phyloP scores from a whole-genome alignment of 2,888 invertebrate genomes.

The Chymomyza fuscimana region DNA sequence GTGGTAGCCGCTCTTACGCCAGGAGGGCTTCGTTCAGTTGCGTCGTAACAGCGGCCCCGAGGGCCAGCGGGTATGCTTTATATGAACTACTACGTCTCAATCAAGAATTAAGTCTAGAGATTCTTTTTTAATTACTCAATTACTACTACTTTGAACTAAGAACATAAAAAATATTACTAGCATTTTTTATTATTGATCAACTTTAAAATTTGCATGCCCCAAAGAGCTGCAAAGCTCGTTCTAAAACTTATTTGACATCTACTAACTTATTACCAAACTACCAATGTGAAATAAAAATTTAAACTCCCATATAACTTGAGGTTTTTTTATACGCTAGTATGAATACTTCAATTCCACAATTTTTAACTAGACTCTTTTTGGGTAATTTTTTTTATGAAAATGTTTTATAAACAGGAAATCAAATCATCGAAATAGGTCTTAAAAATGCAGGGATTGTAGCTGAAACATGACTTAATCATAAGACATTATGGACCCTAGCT shows the following conservation, averaged over 20 bases:
- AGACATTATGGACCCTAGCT: too few species aligned
- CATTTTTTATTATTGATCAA: conserved; percentile 6
- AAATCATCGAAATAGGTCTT: neutral
- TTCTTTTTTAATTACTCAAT: conserved; percentile 13
- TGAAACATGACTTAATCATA: too few species aligned
- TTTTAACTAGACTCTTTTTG: conserved; percentile 38
- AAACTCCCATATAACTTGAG: conserved; percentile 41
- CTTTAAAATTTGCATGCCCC: conserved; percentile 53
- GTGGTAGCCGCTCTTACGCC: conserved; percentile 76
- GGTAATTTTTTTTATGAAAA: conserved; percentile 29
- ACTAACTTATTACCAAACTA: neutral
- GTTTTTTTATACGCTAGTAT: conserved; percentile 35
- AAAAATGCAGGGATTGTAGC: neutral
- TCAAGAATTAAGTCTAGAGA: conserved; percentile 31
- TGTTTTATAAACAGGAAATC: neutral
- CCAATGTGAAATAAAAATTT: conserved; percentile 20
- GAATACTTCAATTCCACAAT: conserved; percentile 19
- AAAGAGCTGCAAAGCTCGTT: conserved; percentile 28
- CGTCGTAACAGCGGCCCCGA: conserved; percentile 78
- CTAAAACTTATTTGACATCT: neutral
- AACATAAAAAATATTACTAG: neutral
- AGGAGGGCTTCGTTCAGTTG: conserved; percentile 77
- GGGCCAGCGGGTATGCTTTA: conserved; percentile 76
- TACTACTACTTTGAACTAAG: conserved; percentile 12
- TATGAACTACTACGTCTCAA: conserved; percentile 33